These are phyloP conservation scores for Pygoscelis adeliae DNA, from an alignment of 2,113 vertebrate species.

Conservation along the genomic window DNA sequence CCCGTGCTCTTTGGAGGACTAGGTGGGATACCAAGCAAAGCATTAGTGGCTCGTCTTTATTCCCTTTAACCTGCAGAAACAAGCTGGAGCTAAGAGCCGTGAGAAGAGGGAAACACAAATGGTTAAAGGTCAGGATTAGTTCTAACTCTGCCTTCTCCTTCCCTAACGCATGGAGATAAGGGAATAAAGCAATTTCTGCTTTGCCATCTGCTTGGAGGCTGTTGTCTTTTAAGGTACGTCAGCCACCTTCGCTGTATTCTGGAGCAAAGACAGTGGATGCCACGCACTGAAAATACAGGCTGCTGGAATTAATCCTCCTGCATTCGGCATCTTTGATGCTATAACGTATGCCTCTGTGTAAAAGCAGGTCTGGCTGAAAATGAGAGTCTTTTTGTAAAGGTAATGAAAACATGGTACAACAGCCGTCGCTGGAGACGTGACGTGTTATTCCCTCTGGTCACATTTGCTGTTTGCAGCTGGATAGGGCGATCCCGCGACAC, in stretches of 20 bases:
- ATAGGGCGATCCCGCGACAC: not conserved
- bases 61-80: not conserved
- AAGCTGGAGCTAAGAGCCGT: not conserved
- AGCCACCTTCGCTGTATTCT: not conserved
- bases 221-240: not conserved
- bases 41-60: not conserved
- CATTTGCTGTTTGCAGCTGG: not conserved
- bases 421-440: accelerated
- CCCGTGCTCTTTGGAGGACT: not conserved
- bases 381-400: not conserved
- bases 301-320: not conserved
- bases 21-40: not conserved
- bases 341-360: accelerated
- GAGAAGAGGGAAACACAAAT: not conserved
- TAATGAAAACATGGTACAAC: accelerated
- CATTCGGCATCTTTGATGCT: not conserved
- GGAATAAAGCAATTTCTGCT: not conserved
- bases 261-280: not conserved
- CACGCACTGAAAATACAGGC: not conserved
- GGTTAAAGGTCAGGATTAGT: not conserved
- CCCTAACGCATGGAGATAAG: not conserved
- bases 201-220: not conserved
- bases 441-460: not conserved
- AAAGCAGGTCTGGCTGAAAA: not conserved
- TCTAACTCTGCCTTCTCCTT: not conserved